Evolutionary conservation across 2,113 vertebrate species (phyloP), one percentile per base, ranked within the genome.

Genomic region (Uria lomvia): DNA sequence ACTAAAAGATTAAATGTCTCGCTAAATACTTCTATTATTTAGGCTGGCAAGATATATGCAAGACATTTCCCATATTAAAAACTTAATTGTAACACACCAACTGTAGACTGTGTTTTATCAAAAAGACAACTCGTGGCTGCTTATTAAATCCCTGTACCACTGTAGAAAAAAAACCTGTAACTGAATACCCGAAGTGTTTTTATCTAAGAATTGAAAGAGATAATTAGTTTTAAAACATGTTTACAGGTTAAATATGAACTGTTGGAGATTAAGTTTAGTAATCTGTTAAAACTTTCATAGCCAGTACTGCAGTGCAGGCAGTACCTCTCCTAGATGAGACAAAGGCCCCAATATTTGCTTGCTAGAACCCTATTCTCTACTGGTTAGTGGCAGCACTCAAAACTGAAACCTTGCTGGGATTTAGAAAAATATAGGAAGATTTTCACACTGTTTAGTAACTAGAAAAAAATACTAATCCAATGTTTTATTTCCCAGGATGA

Each of bases 271-370:
- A 65, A 45, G 2, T 3, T 73, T 42, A 52, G 47, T 13, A 27
- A 60, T 50, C 32, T 38, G 26, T 52, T 56, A 73, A 13, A 58
- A 34, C 19, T 45, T 67, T 24, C n/a, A 32, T 7, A 60, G 27
- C 32, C 1, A 0, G 14, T 36, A 40, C 30, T 30, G n/a, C 1
- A 0, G 29, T 8, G 5, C 55, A 52, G n/a, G 21, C n/a, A 23
- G 15, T 34, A 15, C 7, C 27, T 56, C 52, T 42, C 34, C 43
- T 9, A 15, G 13, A 67, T 1, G 22, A 47, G 47, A 70, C 30
- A 62, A 50, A 73, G 38, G 53, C 8, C 15, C 20, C 1, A 2
- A 2, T 16, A 36, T 38, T 66, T 55, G 15, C 23, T 80, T 0
- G 0, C 30, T 47, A 52, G 26, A 88, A 70, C 15, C n/a, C 36